phyloP scores from a whole-genome alignment of 2,888 invertebrate genomes.

The Hemaris fuciformis region DNA sequence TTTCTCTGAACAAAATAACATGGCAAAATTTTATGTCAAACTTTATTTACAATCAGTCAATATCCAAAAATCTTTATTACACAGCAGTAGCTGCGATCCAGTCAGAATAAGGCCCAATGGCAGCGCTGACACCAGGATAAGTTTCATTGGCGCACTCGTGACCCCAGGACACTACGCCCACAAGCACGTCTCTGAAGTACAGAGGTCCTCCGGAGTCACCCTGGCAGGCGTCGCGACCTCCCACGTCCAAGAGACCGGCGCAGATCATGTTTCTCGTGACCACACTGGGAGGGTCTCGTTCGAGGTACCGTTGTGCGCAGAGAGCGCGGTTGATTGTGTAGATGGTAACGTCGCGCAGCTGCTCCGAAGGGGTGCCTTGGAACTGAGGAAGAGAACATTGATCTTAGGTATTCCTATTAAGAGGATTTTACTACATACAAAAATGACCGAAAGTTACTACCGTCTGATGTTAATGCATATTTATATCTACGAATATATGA shows the following conservation, averaged over 20 bases:
- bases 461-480: no score
- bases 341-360: background rate
- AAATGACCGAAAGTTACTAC: slow-evolving; percentile 33
- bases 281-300: slow-evolving; percentile 14
- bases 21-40: no score
- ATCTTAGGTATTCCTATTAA: slow-evolving; percentile 17
- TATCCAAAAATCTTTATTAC: no score
- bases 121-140: slow-evolving; percentile 74
- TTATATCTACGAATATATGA: no score
- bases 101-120: slow-evolving; percentile 50
- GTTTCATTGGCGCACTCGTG: slow-evolving; percentile 63
- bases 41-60: no score
- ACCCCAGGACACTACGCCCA: slow-evolving; percentile 76
- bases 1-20: no score
- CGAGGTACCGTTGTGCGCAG: slow-evolving; percentile 38
- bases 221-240: slow-evolving; percentile 55
- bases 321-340: background rate
- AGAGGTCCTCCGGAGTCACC: slow-evolving; percentile 78
- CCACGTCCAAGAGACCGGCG: slow-evolving; percentile 48
- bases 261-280: slow-evolving; percentile 62
- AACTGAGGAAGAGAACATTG: background rate
- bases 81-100: slow-evolving; percentile 41
- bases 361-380: background rate
- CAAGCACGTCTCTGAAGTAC: slow-evolving; percentile 47
- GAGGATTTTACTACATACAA: slow-evolving; percentile 36